phyloP scores from a whole-genome alignment of 2,113 vertebrate species.

The Crypturellus undulatus region DNA sequence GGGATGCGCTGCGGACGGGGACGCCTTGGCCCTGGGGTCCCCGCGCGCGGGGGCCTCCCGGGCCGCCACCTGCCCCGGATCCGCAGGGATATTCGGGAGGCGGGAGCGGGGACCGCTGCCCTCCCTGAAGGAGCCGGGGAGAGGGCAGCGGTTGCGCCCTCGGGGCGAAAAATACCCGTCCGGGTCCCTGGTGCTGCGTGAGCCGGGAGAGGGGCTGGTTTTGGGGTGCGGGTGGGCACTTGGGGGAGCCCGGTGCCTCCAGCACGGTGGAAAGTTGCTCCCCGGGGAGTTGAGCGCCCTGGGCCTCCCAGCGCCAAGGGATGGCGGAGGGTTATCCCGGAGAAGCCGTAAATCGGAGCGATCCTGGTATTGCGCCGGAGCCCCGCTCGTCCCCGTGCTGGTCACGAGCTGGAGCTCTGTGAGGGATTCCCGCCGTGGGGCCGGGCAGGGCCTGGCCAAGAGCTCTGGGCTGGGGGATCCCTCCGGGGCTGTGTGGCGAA shows the following conservation, averaged over 20 bases:
- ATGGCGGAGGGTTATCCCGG: neutral
- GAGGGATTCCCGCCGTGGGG: fast-evolving
- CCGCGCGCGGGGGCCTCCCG: fast-evolving
- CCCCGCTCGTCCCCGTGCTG: fast-evolving
- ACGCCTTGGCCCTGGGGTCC: too few species aligned
- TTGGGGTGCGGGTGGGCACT: neutral
- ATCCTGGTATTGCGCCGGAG: neutral
- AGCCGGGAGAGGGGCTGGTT: neutral
- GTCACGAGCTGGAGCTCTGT: neutral
- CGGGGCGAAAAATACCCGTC: neutral
- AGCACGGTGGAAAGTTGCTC: neutral
- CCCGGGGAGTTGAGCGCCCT: neutral
- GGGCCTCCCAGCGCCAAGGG: neutral
- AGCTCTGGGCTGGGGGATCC: fast-evolving
- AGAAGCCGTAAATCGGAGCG: neutral
- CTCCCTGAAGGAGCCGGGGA: neutral
- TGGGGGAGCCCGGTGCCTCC: neutral
- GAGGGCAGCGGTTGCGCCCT: neutral
- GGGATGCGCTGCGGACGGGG: too few species aligned
- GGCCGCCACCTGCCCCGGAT: neutral
- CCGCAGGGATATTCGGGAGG: too few species aligned
- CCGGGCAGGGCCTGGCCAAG: neutral
- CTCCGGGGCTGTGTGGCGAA: neutral
- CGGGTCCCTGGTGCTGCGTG: fast-evolving
- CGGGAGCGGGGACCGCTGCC: too few species aligned